Base-by-base conservation (phyloP, 1,140 invertebrate genomes). In the Coptotermes formosanus region DNA sequence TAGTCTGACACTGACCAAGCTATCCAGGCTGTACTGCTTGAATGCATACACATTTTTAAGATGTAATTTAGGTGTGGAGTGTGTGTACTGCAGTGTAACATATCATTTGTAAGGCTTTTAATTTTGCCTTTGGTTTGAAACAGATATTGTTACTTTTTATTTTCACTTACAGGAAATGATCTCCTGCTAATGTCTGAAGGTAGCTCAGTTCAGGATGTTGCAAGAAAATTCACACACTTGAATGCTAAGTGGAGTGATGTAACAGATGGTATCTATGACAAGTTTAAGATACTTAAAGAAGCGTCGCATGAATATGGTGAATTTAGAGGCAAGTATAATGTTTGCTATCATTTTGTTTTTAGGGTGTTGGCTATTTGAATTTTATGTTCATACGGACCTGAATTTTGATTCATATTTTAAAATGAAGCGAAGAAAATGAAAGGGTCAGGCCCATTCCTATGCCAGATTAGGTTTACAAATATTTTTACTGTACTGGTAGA, bases 241-340 rank as follows among this genome's bases (percentile, higher is more conserved):
- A 96, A 95, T 90, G 94, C 94, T 19, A 92, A 93, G 82, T 96
- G 96, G 95, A 94, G 93, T 43, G 93, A 94, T 88, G 93, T 95
- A 30, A 95, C 94, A 2, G 93, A 93, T 89, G 91, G 91, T 44
- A 93, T 95, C 84, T 94, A 94, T 88, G 93, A 94, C 23, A 90
- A 90, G 48, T 89, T 90, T 85, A 92, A 92, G 88, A 91, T 92
- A 81, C 90, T 95, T 82, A 93, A 94, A 88, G 94, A 95, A 88
- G 95, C 95, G 81, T 93, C 94, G 89, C 92, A 94, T 87, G 94
- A 96, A 88, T 94, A 95, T 88, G 95, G 95, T 59, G 95, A 97
- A 92, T 95, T 97, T 90, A 94, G 95, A 89, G 91, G 92, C 92
- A 88, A 85, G 69, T 86, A 55, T 86, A 30, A 30, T 30, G n/a